phyloP scores from a whole-genome alignment of 2,113 vertebrate genomes.

The Mobula birostris region DNA sequence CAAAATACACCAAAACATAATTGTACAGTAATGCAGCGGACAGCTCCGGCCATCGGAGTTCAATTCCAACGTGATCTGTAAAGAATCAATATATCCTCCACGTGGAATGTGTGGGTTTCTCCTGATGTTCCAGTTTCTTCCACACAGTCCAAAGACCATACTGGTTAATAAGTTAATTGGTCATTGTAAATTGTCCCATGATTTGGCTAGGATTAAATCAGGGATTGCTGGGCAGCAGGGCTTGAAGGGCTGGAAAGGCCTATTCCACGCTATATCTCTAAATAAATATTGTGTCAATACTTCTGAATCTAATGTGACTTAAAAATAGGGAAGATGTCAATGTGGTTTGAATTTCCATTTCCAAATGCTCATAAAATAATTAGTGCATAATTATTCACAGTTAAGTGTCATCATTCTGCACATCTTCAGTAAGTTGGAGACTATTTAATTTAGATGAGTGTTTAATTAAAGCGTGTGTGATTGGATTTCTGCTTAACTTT shows the following conservation, averaged over 20 bases:
- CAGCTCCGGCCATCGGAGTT: no score
- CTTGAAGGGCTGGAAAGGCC: no score
- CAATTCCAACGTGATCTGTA: no score
- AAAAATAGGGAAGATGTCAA: background rate
- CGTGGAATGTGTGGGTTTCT: no score
- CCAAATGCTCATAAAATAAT: background rate
- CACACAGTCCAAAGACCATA: no score
- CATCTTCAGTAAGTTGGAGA: background rate
- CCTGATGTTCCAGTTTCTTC: no score
- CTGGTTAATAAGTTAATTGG: no score
- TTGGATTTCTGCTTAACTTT: background rate
- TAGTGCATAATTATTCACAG: background rate
- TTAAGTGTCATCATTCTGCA: background rate
- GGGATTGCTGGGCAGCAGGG: no score
- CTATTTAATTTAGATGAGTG: background rate
- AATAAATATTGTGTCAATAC: background rate
- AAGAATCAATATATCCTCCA: no score
- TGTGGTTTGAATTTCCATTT: background rate
- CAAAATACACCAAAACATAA: background rate
- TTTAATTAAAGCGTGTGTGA: background rate
- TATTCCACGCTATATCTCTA: no score
- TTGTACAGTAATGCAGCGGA: background rate
- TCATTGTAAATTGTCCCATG: no score
- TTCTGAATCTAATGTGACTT: background rate
- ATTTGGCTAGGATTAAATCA: no score